These are phyloP conservation scores for Geophilus truncorum DNA, from an alignment of 2,888 invertebrate species.

Conservation along the genomic window DNA sequence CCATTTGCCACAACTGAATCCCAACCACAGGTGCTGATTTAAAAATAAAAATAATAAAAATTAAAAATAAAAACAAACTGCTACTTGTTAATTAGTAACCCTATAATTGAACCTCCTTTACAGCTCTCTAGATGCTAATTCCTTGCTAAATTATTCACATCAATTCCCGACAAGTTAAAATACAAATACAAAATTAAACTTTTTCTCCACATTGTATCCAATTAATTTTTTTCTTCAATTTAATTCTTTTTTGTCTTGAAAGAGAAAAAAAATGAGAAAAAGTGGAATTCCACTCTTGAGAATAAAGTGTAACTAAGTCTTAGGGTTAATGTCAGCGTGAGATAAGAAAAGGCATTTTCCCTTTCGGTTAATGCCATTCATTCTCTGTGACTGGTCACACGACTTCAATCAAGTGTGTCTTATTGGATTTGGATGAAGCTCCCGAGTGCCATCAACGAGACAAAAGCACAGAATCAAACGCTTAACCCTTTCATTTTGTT, in stretches of 20 bases:
- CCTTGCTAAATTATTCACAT: background rate
- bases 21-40: background rate
- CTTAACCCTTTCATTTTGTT: background rate
- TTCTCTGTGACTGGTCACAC: background rate
- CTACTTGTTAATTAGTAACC: background rate
- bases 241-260: no score
- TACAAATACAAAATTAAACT: background rate
- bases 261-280: background rate
- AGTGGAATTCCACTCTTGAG: background rate
- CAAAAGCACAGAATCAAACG: background rate
- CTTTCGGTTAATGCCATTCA: background rate
- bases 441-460: background rate
- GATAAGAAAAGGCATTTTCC: background rate
- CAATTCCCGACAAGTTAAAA: background rate
- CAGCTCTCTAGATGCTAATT: background rate
- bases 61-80: background rate
- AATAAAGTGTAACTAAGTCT: background rate
- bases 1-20: background rate
- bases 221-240: background rate
- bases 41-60: background rate
- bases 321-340: background rate
- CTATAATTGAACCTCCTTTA: background rate
- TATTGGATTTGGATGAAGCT: background rate
- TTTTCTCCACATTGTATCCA: background rate
- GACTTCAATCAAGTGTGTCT: slow-evolving; percentile 6